Conservation (phyloP, 1,140 invertebrate species). For the Zaprionus ornatus region DNA sequence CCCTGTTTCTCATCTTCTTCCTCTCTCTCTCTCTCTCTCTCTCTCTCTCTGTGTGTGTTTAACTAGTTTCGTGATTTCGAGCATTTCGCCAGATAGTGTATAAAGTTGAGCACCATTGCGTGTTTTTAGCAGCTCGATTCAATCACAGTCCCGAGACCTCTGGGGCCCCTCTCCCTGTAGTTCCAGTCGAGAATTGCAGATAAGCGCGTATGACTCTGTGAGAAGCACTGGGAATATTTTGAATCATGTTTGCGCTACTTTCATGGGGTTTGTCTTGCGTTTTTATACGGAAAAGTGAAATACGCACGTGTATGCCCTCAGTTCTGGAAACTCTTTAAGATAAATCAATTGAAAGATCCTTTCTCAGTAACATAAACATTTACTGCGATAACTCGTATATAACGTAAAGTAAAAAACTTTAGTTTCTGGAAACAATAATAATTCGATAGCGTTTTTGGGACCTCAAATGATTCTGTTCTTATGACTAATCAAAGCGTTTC, state of each 20-base stretch:
- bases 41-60: too few species aligned
- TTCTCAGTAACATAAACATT: too few species aligned
- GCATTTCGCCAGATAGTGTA: background rate
- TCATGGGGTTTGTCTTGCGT: too few species aligned
- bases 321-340: background rate
- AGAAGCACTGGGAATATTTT: background rate
- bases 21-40: background rate
- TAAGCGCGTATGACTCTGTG: conserved; percentile 2
- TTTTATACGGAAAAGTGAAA: background rate
- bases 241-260: background rate
- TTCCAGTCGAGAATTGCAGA: background rate
- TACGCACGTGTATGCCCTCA: background rate
- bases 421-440: too few species aligned
- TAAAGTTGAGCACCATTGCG: background rate
- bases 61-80: background rate
- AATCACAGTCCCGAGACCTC: background rate
- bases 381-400: too few species aligned
- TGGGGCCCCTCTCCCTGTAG: background rate
- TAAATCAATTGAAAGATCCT: too few species aligned
- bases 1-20: background rate
- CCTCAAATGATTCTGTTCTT: background rate
- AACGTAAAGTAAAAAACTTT: too few species aligned
- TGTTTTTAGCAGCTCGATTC: background rate
- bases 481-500: background rate
- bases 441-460: background rate